Evolutionary conservation across 2,113 vertebrate species (phyloP), one percentile per base, ranked within the genome.

Genomic region (Brachypteracias leptosomus): DNA sequence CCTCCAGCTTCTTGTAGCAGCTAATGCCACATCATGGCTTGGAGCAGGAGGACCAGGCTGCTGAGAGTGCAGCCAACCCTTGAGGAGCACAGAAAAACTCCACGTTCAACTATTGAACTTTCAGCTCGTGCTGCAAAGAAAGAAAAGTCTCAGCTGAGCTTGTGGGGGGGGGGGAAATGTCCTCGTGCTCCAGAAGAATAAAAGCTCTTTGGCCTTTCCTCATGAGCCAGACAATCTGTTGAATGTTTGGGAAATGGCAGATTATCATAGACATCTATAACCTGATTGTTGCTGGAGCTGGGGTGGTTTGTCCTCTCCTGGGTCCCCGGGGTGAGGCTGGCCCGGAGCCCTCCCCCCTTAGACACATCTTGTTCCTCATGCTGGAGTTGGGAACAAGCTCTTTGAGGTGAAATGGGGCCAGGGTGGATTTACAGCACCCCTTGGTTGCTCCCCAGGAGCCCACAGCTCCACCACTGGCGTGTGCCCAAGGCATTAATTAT

Each of bases 231-330:
- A 92, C 93, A 97, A 96, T 95, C 90, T 68, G 20, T 25, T 83
- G 55, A 94, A 96, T 96, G 94, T 96, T 95, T 31, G 89, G 66
- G 78, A 97, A 96, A 96, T 97, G 96, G 95, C 97, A 96, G 90
- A 97, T 97, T 97, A 96, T 75, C 96, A 97, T 93, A 97, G 61
- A 35, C 78, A 40, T 96, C 96, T 97, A 88, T 97, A 96, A 85
- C 67, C 46, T 44, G 0, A 95, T 96, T 97, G 96, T 97, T 96
- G 71, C 46, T 0, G 70, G 35, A 88, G 72, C 58, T 15, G 9
- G 6, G 20, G 71, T 6, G 7, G 9, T 38, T 80, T 46, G 77
- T 62, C 47, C 88, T 16, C 44, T 83, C n/a, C 59, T 78, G 57
- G 2, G 47, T 68, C 42, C 49, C 67, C 3, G 1, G 58, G 84